Percentiles rank a stretch among this genome's conserved stretches.
phyloP scores from a whole-genome alignment of 2,113 vertebrate genomes.

The Megaceryle torquata region DNA sequence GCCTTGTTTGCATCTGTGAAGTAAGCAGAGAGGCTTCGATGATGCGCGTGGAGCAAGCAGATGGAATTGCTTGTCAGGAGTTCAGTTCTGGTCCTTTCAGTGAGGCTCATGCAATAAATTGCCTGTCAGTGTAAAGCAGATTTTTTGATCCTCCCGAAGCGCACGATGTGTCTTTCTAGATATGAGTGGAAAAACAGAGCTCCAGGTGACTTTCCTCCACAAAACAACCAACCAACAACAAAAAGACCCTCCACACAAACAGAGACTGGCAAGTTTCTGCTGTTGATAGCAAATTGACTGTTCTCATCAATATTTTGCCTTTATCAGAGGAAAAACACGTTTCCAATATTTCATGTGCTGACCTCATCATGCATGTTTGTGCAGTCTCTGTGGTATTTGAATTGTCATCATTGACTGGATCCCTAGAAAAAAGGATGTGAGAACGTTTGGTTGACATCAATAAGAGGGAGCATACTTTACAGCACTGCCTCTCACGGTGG shows the following conservation, averaged over 20 bases:
- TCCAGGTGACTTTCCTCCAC: neutral
- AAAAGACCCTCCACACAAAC: neutral
- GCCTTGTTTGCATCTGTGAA: neutral
- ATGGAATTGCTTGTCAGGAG: neutral
- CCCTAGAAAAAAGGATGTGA: neutral
- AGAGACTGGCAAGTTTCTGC: neutral
- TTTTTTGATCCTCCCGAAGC: neutral
- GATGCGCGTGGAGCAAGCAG: neutral
- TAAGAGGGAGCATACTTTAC: neutral
- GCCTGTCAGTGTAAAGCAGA: neutral
- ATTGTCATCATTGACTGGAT: neutral
- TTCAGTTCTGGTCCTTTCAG: neutral
- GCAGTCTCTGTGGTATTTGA: neutral
- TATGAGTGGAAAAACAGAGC: neutral
- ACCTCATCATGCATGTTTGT: neutral
- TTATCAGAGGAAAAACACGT: neutral
- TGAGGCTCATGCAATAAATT: neutral
- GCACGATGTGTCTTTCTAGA: neutral
- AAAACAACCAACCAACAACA: too few species aligned
- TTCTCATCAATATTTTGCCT: neutral
- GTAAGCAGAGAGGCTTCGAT: neutral
- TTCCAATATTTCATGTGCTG: neutral
- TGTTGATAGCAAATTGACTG: neutral
- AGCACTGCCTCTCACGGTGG: neutral
- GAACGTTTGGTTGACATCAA: neutral